Evolutionary conservation across 2,113 vertebrate species (phyloP).

Genomic region (Platanista minor): DNA sequence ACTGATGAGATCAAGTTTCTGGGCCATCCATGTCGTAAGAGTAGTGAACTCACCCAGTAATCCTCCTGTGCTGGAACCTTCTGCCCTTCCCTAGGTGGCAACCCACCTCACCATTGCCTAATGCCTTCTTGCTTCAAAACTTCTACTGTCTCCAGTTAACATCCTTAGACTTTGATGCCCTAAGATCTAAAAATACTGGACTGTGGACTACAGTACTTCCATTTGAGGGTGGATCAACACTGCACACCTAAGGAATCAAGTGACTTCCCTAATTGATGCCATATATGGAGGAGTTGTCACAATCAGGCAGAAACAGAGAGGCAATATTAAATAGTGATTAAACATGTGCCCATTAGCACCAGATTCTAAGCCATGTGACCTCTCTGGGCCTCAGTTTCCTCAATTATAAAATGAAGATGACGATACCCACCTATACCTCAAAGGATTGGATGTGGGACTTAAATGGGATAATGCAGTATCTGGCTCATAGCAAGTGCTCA

Average conservation of each 20-base stretch:
- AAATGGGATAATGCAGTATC: neutral
- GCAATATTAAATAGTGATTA: neutral
- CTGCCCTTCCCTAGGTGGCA: neutral
- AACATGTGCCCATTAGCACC: neutral
- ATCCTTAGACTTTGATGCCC: neutral
- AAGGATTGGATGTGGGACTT: neutral
- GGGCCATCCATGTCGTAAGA: neutral
- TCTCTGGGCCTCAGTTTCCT: neutral
- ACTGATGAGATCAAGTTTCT: neutral
- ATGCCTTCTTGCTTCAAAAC: neutral
- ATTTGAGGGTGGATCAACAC: neutral
- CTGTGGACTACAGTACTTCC: neutral
- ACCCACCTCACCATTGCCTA: neutral
- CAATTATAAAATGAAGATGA: conserved; percentile 7
- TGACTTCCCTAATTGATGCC: neutral
- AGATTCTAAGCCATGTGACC: neutral
- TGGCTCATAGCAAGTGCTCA: neutral
- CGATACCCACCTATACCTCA: neutral
- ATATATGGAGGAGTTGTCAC: neutral
- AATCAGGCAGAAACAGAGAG: neutral
- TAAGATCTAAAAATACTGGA: neutral
- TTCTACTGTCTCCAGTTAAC: neutral
- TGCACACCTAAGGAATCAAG: neutral
- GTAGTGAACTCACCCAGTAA: neutral
- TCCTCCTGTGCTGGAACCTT: neutral